These are phyloP conservation scores for Neomorphus geoffroyi DNA, from an alignment of 2,797 vertebrate species.

Conservation along the genomic window DNA sequence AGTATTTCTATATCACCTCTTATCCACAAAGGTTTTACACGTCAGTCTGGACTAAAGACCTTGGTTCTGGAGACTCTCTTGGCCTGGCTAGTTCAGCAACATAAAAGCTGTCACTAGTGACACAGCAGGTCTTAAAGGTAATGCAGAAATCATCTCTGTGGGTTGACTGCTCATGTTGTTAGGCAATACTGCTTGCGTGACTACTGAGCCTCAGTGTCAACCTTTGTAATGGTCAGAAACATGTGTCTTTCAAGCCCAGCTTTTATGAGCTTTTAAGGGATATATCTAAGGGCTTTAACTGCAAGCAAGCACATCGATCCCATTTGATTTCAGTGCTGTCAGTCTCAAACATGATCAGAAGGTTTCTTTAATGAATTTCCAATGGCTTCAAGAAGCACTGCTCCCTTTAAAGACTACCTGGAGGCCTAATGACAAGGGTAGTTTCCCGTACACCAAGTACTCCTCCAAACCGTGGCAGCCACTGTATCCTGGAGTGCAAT, in stretches of 20 bases:
- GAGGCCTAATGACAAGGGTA: not conserved
- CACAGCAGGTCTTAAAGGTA: not conserved
- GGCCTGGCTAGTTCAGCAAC: not conserved
- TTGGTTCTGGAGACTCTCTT: not conserved
- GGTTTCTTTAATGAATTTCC: not conserved
- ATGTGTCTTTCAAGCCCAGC: not conserved
- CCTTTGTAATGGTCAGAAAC: not conserved
- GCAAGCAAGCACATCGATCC: not conserved
- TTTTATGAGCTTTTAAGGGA: not conserved
- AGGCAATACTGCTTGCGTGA: not conserved
- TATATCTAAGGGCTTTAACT: not conserved
- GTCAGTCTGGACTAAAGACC: not conserved
- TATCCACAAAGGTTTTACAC: not conserved
- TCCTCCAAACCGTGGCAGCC: rapidly evolving
- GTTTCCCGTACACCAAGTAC: not conserved
- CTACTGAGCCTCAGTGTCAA: not conserved
- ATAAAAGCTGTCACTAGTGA: not conserved
- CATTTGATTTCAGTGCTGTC: not conserved
- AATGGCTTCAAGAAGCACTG: not conserved
- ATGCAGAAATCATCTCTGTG: not conserved
- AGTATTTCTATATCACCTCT: not conserved
- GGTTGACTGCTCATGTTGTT: not conserved
- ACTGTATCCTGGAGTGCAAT: not conserved
- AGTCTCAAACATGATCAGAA: not conserved
- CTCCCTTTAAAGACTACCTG: not conserved